Base-by-base conservation (phyloP, 1,140 invertebrate genomes). In the Eupristina koningsbergeri region DNA sequence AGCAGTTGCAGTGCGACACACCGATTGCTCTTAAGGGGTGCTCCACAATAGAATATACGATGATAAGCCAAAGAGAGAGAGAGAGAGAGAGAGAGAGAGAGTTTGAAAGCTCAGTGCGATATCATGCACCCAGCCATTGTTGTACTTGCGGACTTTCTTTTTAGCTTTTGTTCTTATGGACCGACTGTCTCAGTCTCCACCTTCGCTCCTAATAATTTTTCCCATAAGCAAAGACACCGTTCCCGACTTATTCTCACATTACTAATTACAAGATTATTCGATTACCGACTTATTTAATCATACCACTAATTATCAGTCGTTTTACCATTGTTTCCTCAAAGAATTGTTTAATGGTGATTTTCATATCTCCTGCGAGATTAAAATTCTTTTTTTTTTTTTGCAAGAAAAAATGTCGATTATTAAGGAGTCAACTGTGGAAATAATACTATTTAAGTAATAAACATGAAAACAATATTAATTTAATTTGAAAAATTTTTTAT, bases 11-110 rank as follows among this genome's bases (percentile, higher is more conserved):
- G 34, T 11, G 19, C 73, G 39, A 75, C 53, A 67, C 80, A 34
- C 73, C 50, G 69, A 61, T 58, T 53, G 80, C 53, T 76, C 73
- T 80, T 73, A 73, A 80, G 67, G 67, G 67, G 47, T 73, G 47
- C 29, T 80, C 34, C 47, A 73, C 79, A 58, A 80, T 80, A 22
- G 34, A 50, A 80, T 67, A 69, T 31, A 80, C 78, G 63, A 67
- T 31, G 39, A 80, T n/a, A 17, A 47, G 74, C 31, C 61, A 61
- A 50, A 26, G 50, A 8, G 34, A 36, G 31, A 34, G 64, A 19
- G 74, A 26, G 74, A 26, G 45, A 58, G 50, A 31, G 50, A 31
- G 50, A 11, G 53, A 36, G 17, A 7, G 50, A 29, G 75, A 53
- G 50, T 29, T 41, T n/a, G 78, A 69, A 77, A 77, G 75, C 75